A percentile compares a stretch with the other conserved stretches of the same genome.
phyloP scores from a whole-genome alignment of 1,140 invertebrate genomes.

The Drosophila nasuta region DNA sequence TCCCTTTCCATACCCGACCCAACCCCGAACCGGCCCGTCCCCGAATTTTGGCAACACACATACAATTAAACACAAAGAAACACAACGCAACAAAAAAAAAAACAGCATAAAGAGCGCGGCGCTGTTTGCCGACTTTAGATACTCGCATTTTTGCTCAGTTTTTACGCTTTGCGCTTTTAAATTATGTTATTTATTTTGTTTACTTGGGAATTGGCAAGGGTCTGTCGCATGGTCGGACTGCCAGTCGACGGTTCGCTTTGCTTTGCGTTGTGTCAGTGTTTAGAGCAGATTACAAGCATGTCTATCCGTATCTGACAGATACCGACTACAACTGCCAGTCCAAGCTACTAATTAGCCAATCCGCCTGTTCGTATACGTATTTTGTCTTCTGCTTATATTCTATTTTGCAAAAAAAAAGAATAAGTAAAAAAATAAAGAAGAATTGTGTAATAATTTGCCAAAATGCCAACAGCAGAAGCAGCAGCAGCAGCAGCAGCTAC shows the following conservation, averaged over 20 bases:
- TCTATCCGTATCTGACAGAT: conserved; percentile 43
- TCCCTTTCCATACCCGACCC: conserved; percentile 49
- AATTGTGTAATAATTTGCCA: conserved; percentile 64
- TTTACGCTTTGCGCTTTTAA: conserved; percentile 58
- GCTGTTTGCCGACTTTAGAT: conserved; percentile 38
- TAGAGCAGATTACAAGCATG: conserved; percentile 55
- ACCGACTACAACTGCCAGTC: conserved; percentile 12
- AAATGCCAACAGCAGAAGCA: conserved; percentile 49
- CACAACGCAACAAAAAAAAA: conserved; percentile 32
- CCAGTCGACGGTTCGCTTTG: conserved; percentile 48
- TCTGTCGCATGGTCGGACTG: conserved; percentile 38
- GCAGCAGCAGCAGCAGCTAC: conserved; percentile 16
- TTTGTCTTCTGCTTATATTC: conserved; percentile 27
- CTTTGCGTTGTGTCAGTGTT: conserved; percentile 28
- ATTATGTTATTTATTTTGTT: conserved; percentile 67
- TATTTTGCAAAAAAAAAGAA: neutral
- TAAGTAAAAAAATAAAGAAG: neutral
- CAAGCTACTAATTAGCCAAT: conserved; percentile 41
- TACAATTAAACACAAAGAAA: conserved; percentile 34
- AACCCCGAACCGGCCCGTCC: conserved; percentile 9
- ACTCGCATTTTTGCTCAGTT: conserved; percentile 57
- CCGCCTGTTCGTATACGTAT: neutral
- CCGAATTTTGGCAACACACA: conserved; percentile 68
- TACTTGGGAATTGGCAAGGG: conserved; percentile 72
- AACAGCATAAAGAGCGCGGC: conserved; percentile 56